Evolutionary conservation across 2,113 vertebrate genomes (phyloP), one percentile per base, ranked within the genome.

Genomic region (Lota lota): DNA sequence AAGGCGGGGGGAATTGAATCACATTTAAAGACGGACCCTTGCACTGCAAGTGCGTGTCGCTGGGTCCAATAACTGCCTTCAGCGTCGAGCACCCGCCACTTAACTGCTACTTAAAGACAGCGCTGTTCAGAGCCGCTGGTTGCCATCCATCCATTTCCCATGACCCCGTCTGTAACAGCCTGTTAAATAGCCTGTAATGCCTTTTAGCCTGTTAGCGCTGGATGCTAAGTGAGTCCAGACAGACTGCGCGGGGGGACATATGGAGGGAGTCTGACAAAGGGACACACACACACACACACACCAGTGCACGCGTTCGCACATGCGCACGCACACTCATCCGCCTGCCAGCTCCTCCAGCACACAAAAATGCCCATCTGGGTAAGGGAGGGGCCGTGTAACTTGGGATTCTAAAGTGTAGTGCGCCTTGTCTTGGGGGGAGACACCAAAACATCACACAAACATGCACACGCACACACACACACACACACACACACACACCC

Each of bases 241-340:
- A 74, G 79, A 80, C 75, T 75, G 77, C 16, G 17, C 16, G 70
- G 71, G 72, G 67, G 80, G 83, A 83, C 88, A 91, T 90, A 90
- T 88, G 88, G 88, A 86, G 72, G 69, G 56, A 86, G 85, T 76
- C 81, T 86, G 83, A 86, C 82, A 83, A 11, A 16, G 69, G 65
- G 70, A 73, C 76, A 76, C 7, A 4, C 57, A 19, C 53, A 60
- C 40, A 73, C 64, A 61, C 64, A n/a, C 50, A 56, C 66, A 72
- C 64, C 58, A 54, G 36, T 21, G 21, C 21, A 22, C 21, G 20
- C 20, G 19, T 11, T 54, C 14, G 22, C 77, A 57, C 61, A 72
- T 28, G 19, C 56, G 17, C 64, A 53, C 24, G 36, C 53, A 67
- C 66, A 36, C 21, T 28, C 65, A 58, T 17, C 28, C 53, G 24